These are phyloP conservation scores for Rhyzopertha dominica DNA, from an alignment of 1,140 invertebrate species.

Conservation along the genomic window DNA sequence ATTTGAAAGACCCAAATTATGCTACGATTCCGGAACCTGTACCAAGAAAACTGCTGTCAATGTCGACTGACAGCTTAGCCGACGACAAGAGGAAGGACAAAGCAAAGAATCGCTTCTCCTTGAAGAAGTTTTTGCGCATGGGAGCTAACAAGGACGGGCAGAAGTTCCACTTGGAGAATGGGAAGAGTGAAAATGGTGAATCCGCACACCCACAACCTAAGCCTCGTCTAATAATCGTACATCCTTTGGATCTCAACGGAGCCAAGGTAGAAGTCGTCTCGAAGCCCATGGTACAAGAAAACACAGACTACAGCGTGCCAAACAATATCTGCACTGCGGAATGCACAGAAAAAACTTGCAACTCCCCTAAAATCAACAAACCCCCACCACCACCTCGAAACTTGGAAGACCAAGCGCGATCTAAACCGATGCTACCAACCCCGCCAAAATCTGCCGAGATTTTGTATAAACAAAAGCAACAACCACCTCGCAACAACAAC, in stretches of 20 bases:
- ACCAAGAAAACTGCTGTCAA: slow-evolving; percentile 60
- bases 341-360: slow-evolving; percentile 36
- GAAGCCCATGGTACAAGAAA: slow-evolving; percentile 46
- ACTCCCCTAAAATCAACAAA: slow-evolving; percentile 27
- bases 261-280: slow-evolving; percentile 67
- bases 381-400: slow-evolving; percentile 57
- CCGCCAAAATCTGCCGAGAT: slow-evolving; percentile 63
- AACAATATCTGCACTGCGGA: slow-evolving; percentile 36
- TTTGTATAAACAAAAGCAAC: slow-evolving; percentile 56
- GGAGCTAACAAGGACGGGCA: slow-evolving; percentile 63
- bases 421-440: slow-evolving; percentile 61
- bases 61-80: slow-evolving; percentile 66
- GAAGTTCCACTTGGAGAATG: slow-evolving; percentile 40
- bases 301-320: slow-evolving; percentile 40
- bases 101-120: slow-evolving; percentile 61
- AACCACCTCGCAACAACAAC: slow-evolving; percentile 19
- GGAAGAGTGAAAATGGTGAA: too few relatives aligned
- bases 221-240: slow-evolving; percentile 76
- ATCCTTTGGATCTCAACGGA: slow-evolving; percentile 79
- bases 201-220: slow-evolving; percentile 47
- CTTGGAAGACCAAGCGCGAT: slow-evolving; percentile 48
- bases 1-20: slow-evolving; percentile 36
- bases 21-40: slow-evolving; percentile 55
- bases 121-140: slow-evolving; percentile 78
- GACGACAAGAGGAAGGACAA: slow-evolving; percentile 67